Base-by-base conservation (phyloP, 2,797 vertebrate species). In the Takifugu rubripes region DNA sequence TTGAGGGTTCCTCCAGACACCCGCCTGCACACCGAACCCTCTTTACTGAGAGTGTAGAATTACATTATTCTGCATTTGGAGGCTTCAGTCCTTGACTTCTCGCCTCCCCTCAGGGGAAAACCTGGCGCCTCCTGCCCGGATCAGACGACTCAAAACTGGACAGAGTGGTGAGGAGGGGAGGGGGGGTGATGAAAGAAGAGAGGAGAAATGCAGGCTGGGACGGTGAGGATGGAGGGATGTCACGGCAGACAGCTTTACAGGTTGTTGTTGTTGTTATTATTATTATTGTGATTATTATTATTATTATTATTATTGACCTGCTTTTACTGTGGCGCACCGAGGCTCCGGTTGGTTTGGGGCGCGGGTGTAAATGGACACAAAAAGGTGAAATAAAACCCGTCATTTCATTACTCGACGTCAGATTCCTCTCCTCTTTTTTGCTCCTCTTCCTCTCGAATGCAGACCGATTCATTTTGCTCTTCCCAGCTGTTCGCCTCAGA, bases 41-140 rank as follows among this genome's bases (percentile, higher is more conserved):
- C 81, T 90, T 90, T 90, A 83, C 82, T 87, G 26, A 74, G 81
- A 78, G 86, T 74, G 72, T 93, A 89, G 90, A 89, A 92, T 94
- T 93, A 93, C 93, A 92, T 90, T 91, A 91, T 92, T 91, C 88
- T 92, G 93, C 90, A 88, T 92, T 89, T 90, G 87, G 89, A 92
- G 90, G 80, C 89, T 90, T 85, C 92, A 93, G 93, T 92, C 92
- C 92, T 92, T 90, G 91, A 93, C 91, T 92, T 88, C 65, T 82
- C 87, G 70, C 79, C 80, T 91, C 89, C 49, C 90, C 92, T 75
- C 83, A 44, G 80, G 93, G 91, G 93, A 92, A 87, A 90, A 90
- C 87, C 92, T 94, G 94, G 94, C 94, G 94, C 93, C 93, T 93
- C 91, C 81, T 90, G 90, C 87, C 90, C 90, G 89, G 86, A 91